Evolutionary conservation across 2,113 vertebrate species (phyloP).

Genomic region (Rhynchopsitta pachyrhyncha): DNA sequence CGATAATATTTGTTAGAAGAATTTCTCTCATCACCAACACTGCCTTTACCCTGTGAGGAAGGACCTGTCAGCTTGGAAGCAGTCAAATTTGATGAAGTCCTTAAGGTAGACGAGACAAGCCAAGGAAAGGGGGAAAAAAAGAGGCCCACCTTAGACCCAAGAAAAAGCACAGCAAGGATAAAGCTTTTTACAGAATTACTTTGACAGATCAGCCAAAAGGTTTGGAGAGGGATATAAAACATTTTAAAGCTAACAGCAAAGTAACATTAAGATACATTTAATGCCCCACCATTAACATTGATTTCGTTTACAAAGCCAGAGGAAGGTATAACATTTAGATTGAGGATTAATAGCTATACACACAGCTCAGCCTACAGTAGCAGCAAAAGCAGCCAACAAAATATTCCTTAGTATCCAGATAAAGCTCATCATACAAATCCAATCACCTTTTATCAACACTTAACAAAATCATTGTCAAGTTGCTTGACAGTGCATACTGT

Average conservation of each 20-base stretch:
- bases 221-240: constrained; percentile 3
- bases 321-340: neutral
- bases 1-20: constrained; percentile 82
- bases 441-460: neutral
- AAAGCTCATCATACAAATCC: neutral
- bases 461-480: neutral
- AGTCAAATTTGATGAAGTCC: constrained; percentile 79
- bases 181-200: constrained; percentile 34
- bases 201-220: constrained; percentile 40
- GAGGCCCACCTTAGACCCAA: constrained; percentile 62
- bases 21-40: constrained; percentile 81
- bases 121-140: constrained; percentile 54
- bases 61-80: constrained; percentile 77
- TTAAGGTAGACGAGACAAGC: constrained; percentile 67
- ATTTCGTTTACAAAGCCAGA: neutral
- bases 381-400: constrained; percentile 28
- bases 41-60: constrained; percentile 81
- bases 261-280: neutral
- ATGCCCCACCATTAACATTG: neutral
- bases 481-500: neutral
- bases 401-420: neutral
- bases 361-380: neutral
- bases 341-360: neutral
- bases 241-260: neutral
- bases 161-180: constrained; percentile 10